These are phyloP conservation scores for Drosophila suzukii DNA, from an alignment of 1,140 invertebrate species.

Conservation along the genomic window DNA sequence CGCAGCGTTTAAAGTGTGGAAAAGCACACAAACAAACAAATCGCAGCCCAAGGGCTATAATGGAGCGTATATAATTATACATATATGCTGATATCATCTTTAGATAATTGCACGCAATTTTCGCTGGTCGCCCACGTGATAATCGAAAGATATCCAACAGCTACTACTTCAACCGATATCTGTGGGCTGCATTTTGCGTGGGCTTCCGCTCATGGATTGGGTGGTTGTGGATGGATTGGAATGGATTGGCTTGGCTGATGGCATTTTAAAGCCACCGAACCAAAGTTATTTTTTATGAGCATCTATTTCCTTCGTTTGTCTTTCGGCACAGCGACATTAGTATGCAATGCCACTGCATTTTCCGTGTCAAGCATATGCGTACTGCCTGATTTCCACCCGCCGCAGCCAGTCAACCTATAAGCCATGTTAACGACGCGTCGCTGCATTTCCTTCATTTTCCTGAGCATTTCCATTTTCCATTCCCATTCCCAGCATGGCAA, in stretches of 20 bases:
- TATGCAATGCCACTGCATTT: slow-evolving; percentile 67
- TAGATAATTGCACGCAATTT: slow-evolving; percentile 78
- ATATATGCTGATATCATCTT: slow-evolving; percentile 67
- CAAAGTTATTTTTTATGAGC: slow-evolving; percentile 65
- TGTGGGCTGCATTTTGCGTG: slow-evolving; percentile 43
- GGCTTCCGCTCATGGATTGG: slow-evolving; percentile 12
- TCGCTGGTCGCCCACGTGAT: slow-evolving; percentile 62
- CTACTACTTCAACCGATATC: slow-evolving; percentile 33
- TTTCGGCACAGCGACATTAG: slow-evolving; percentile 49
- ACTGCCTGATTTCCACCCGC: slow-evolving; percentile 13
- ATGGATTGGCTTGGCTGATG: slow-evolving; percentile 25
- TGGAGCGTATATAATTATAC: slow-evolving; percentile 17
- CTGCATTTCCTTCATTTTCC: slow-evolving; percentile 75
- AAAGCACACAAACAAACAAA: slow-evolving; percentile 35
- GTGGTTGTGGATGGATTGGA: too few species aligned
- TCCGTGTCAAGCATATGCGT: slow-evolving; percentile 78
- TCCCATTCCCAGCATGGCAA: slow-evolving; percentile 51
- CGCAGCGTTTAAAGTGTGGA: slow-evolving; percentile 32
- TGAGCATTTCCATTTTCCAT: slow-evolving; percentile 52
- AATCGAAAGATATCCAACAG: slow-evolving; percentile 30
- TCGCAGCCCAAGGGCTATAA: slow-evolving; percentile 11
- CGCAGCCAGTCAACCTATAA: not conserved
- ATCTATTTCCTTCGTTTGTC: slow-evolving; percentile 53
- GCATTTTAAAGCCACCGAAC: slow-evolving; percentile 54
- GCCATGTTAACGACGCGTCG: slow-evolving; percentile 24